phyloP scores from a whole-genome alignment of 2,797 vertebrate genomes.

The Artibeus lituratus region DNA sequence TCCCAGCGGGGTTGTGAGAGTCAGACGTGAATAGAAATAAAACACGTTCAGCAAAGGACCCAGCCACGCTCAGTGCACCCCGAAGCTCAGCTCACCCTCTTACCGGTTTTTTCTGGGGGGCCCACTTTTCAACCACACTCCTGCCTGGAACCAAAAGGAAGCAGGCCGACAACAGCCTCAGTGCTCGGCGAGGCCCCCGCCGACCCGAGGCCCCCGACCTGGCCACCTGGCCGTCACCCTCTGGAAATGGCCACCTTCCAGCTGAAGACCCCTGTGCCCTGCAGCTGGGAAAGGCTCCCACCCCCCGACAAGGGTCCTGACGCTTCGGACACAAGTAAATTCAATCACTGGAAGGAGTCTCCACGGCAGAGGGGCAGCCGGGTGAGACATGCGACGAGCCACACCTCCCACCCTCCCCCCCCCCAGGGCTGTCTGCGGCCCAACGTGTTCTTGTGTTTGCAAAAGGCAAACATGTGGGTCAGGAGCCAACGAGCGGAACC shows the following conservation, averaged over 20 bases:
- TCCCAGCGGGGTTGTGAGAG: rapidly evolving
- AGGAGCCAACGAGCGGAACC: neutral
- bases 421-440: neutral
- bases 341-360: neutral
- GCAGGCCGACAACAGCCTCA: rapidly evolving
- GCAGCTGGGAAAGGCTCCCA: neutral
- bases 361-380: neutral
- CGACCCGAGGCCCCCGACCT: too few relatives aligned
- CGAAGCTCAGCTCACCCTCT: neutral
- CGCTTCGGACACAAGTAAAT: slow-evolving; percentile 8
- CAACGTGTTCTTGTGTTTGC: neutral
- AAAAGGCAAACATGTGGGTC: neutral
- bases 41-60: rapidly evolving
- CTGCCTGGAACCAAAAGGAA: neutral
- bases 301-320: neutral
- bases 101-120: neutral
- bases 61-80: rapidly evolving
- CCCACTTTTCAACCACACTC: neutral
- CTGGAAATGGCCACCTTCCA: rapidly evolving
- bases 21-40: rapidly evolving
- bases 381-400: neutral
- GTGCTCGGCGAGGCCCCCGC: rapidly evolving
- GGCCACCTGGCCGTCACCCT: neutral
- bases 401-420: too few relatives aligned
- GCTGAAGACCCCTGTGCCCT: neutral